A percentile compares a stretch with the other conserved stretches of the same genome.
Conservation (phyloP, 1,140 invertebrate genomes). For the Pseudomyrmex sp. region DNA sequence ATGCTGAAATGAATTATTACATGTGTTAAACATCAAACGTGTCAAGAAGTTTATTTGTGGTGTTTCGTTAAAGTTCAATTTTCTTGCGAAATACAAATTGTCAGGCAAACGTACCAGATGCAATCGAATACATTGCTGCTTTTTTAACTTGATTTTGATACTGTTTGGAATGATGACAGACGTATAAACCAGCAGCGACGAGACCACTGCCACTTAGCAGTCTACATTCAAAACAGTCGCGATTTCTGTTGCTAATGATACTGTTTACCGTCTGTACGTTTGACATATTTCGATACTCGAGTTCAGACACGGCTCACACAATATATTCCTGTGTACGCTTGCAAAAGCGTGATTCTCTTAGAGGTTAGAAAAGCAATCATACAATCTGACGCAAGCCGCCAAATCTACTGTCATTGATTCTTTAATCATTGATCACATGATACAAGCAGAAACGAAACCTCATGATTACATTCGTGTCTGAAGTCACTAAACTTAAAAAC, state of each 20-base stretch:
- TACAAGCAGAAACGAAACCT: too few relatives aligned
- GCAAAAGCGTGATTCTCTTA: not conserved
- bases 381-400: not conserved
- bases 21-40: constrained; percentile 13
- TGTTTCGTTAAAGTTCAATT: too few relatives aligned
- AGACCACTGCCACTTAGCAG: constrained; percentile 81
- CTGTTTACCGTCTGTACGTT: constrained; percentile 58
- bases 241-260: constrained; percentile 73
- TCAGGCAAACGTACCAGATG: constrained; percentile 70
- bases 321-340: not conserved
- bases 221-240: constrained; percentile 81
- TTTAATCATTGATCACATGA: too few relatives aligned
- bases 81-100: too few relatives aligned
- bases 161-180: constrained; percentile 79
- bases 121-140: constrained; percentile 75
- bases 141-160: constrained; percentile 73
- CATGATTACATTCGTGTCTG: too few relatives aligned
- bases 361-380: constrained; percentile 23
- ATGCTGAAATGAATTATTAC: constrained; percentile 69
- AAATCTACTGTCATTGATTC: too few relatives aligned
- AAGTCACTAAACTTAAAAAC: too few relatives aligned
- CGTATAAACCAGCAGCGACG: constrained; percentile 81
- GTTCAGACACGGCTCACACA: not conserved
- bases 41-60: not conserved
- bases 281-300: not conserved